Percentiles rank a stretch among this genome's conserved stretches.
These are phyloP conservation scores for Passerina amoena DNA, from an alignment of 2,113 vertebrate genomes.

Conservation along the genomic window DNA sequence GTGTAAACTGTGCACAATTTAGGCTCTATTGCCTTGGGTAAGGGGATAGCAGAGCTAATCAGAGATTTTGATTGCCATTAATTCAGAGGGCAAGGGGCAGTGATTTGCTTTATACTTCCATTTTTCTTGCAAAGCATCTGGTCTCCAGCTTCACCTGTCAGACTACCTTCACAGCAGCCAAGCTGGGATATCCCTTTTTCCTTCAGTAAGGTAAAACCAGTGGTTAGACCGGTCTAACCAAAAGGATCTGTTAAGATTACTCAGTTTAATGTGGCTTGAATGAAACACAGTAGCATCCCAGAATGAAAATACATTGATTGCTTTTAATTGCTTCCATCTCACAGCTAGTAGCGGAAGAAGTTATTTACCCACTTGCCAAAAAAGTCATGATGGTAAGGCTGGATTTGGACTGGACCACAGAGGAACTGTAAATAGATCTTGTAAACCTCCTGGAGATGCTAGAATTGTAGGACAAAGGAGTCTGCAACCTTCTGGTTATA, in stretches of 20 bases:
- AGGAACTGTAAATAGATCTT: background rate
- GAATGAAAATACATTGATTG: background rate
- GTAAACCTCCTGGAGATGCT: background rate
- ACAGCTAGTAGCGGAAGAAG: background rate
- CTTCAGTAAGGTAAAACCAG: background rate
- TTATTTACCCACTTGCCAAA: background rate
- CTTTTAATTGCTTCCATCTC: background rate
- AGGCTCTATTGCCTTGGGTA: background rate
- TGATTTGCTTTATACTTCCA: background rate
- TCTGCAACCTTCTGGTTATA: background rate
- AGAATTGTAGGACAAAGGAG: background rate
- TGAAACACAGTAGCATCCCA: background rate
- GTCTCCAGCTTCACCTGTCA: background rate
- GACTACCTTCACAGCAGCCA: background rate
- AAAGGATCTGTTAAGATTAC: background rate
- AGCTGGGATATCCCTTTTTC: background rate
- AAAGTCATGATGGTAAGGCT: background rate
- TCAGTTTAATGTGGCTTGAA: background rate
- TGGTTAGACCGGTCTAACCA: background rate
- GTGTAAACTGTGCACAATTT: background rate
- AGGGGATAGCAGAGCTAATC: background rate
- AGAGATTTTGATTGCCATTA: background rate
- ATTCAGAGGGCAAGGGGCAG: background rate
- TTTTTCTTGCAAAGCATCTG: background rate
- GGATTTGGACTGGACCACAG: background rate